Evolutionary conservation across 2,113 vertebrate genomes (phyloP), one percentile per base, ranked within the genome.

Genomic region (Hippocampus comes): DNA sequence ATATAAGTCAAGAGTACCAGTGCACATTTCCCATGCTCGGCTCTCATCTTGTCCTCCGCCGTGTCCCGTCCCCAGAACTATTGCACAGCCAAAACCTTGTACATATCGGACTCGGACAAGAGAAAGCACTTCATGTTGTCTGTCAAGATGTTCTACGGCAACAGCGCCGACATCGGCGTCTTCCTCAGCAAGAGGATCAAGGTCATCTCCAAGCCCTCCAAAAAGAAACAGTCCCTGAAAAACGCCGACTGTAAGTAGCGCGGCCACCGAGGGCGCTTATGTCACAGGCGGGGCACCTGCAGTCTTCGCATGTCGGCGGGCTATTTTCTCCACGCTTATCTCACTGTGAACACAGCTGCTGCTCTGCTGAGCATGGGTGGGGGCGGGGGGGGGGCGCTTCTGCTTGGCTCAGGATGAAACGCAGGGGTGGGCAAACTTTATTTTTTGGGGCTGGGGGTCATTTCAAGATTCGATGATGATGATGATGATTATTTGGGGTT

Each of bases 91-190:
- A 99, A 99, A 96, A 99, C 97, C 67, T 95, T 99, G 94, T 99
- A 99, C 93, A 99, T 99, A 95, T 99, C 97, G 53, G 97, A 98
- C 91, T 98, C 97, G 15, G 97, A 99, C 94, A 99, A 99, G 91
- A 95, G 97, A 93, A 99, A 99, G 93, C 97, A 99, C 94, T 99
- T 99, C 96, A 99, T 99, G 97, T 93, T 99, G 90, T 98, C 97
- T 0, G 97, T 99, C 74, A 98, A 99, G 93, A 99, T 99, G 97
- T 98, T 99, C 89, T 99, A 99, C 76, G 96, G 97, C 85, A 99
- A 99, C 92, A 98, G 96, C 56, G 92, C 97, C 1, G 97, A 99
- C 93, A 99, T 99, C 11, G 97, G 97, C 20, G 96, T 99, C 83
- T 99, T 99, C 93, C 95, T 98, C 89, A 99, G 97, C 92, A 99